These are phyloP conservation scores for Paracanthobrama guichenoti DNA, from an alignment of 2,113 vertebrate genomes.

Conservation along the genomic window DNA sequence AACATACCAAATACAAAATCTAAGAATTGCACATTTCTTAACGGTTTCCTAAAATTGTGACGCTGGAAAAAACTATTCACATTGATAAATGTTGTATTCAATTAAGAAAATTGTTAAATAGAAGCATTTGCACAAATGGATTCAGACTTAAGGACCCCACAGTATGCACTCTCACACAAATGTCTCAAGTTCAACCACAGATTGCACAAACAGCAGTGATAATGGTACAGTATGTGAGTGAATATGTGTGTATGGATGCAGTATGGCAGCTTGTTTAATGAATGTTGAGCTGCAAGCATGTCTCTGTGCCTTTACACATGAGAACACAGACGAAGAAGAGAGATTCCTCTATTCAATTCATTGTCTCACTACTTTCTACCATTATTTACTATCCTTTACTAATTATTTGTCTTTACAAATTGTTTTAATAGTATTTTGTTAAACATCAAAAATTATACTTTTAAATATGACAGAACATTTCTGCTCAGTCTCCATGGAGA, in stretches of 20 bases:
- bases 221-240: not conserved
- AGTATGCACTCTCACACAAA: not conserved
- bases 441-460: not conserved
- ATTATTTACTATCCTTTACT: too few relatives aligned
- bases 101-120: too few relatives aligned
- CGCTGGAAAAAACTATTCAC: not conserved
- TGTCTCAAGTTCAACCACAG: not conserved
- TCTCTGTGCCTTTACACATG: constrained; percentile 6
- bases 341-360: not conserved
- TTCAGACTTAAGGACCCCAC: not conserved
- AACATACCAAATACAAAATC: not conserved
- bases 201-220: not conserved
- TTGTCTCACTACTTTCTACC: not conserved
- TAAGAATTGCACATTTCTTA: not conserved
- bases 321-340: constrained; percentile 5
- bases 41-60: too few relatives aligned
- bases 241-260: not conserved
- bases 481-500: constrained; percentile 58
- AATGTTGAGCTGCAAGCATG: constrained; percentile 8
- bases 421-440: not conserved
- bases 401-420: not conserved
- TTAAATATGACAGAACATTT: not conserved
- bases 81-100: not conserved
- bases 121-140: too few relatives aligned
- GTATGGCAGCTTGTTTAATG: constrained; percentile 15